Evolutionary conservation across 2,888 invertebrate species (phyloP).

Genomic region (Dryobotodes eremita): DNA sequence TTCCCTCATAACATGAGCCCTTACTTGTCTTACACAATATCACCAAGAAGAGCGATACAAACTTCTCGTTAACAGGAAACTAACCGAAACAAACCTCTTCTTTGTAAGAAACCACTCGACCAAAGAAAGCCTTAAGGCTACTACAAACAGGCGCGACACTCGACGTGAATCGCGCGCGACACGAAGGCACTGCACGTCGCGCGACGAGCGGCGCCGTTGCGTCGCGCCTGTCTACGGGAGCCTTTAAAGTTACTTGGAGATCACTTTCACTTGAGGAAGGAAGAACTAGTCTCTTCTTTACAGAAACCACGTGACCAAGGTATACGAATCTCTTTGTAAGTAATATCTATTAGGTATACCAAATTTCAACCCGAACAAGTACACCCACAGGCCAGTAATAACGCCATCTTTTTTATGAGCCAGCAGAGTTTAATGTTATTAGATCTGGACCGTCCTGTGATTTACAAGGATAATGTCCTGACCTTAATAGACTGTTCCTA

Average conservation of each 20-base stretch:
- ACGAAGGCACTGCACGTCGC: too few relatives aligned
- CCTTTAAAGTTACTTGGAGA: background rate
- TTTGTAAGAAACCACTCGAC: background rate
- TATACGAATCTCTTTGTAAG: conserved; percentile 26
- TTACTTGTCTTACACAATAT: too few relatives aligned
- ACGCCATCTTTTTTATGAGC: conserved; percentile 69
- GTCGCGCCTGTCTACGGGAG: too few relatives aligned
- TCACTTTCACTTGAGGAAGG: background rate
- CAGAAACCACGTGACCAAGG: conserved; percentile 1
- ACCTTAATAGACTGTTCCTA: conserved; percentile 71
- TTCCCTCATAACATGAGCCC: too few relatives aligned
- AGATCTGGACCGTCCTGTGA: conserved; percentile 68
- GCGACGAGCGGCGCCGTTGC: too few relatives aligned
- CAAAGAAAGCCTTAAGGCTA: too few relatives aligned
- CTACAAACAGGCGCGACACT: too few relatives aligned
- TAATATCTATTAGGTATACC: conserved; percentile 47
- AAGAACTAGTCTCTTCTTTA: too few relatives aligned
- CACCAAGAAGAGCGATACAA: background rate
- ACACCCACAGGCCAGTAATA: conserved; percentile 55
- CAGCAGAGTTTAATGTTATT: conserved; percentile 71
- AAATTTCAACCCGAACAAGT: conserved; percentile 38
- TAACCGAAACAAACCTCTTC: background rate
- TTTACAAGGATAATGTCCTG: conserved; percentile 71
- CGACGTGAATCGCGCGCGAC: too few relatives aligned
- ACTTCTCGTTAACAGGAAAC: background rate